Evolutionary conservation across 2,113 vertebrate genomes (phyloP).

Genomic region (Aspidoscelis tigris): DNA sequence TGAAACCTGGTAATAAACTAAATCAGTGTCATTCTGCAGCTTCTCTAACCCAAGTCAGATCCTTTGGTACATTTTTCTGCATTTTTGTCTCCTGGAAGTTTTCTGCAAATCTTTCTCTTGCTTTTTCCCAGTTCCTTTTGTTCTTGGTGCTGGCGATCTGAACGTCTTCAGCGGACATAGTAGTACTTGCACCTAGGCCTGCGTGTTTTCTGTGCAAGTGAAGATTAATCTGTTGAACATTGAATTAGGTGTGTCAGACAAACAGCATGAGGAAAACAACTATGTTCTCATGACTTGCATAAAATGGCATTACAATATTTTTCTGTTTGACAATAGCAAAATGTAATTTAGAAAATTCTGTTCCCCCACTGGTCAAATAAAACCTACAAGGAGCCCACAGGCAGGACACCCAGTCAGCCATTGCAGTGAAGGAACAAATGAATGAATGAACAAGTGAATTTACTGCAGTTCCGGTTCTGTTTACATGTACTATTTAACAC

Average conservation of each 20-base stretch:
- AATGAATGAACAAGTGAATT: too few relatives aligned
- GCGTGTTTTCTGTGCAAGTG: constrained; percentile 86
- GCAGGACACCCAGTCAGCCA: not conserved
- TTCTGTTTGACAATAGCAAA: not conserved
- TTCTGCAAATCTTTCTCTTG: constrained; percentile 91
- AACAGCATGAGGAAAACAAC: not conserved
- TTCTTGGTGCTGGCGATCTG: constrained; percentile 81
- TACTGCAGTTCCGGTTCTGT: too few relatives aligned
- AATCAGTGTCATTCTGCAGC: constrained; percentile 67
- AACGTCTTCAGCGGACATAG: constrained; percentile 81
- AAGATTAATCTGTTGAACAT: constrained; percentile 84
- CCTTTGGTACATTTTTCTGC: constrained; percentile 64
- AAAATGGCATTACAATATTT: not conserved
- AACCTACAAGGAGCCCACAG: not conserved
- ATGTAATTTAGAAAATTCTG: not conserved
- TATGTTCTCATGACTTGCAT: not conserved
- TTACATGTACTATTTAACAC: too few relatives aligned
- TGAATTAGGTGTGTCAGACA: not conserved
- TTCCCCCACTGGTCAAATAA: not conserved
- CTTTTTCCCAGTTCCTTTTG: constrained; percentile 95
- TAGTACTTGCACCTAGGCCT: constrained; percentile 84
- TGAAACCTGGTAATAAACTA: constrained; percentile 41
- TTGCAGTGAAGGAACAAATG: too few relatives aligned
- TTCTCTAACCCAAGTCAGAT: constrained; percentile 73
- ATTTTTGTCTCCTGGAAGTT: constrained; percentile 80